These are phyloP conservation scores for Stramonita haemastoma DNA, from an alignment of 2,888 invertebrate species.

Conservation along the genomic window DNA sequence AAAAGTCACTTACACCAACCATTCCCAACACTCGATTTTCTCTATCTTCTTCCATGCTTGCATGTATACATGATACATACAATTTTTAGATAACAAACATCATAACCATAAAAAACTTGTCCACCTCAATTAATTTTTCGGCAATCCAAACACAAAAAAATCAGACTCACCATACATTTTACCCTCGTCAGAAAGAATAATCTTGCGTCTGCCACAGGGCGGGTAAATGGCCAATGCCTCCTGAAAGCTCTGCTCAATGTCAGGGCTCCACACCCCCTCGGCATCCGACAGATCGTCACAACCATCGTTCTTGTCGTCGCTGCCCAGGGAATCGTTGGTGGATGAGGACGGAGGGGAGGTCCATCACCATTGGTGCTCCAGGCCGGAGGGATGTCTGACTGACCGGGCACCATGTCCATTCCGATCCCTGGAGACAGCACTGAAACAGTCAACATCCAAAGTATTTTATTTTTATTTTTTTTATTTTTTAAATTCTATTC, in stretches of 20 bases:
- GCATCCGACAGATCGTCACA: slow-evolving; percentile 94
- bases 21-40: not conserved
- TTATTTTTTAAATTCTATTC: too few species aligned
- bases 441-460: not conserved
- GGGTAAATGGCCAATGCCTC: slow-evolving; percentile 99
- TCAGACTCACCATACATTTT: slow-evolving; percentile 99
- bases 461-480: too few species aligned
- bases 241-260: slow-evolving; percentile 99
- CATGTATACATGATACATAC: not conserved
- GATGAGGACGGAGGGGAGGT: slow-evolving; percentile 42
- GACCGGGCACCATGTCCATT: slow-evolving; percentile 43
- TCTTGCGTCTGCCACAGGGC: slow-evolving; percentile 99
- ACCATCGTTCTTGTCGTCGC: slow-evolving; percentile 82
- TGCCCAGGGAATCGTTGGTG: slow-evolving; percentile 46
- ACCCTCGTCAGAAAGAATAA: slow-evolving; percentile 99
- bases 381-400: slow-evolving; percentile 58
- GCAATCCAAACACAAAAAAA: not conserved
- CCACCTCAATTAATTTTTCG: not conserved
- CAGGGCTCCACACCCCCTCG: slow-evolving; percentile 99
- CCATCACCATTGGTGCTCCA: slow-evolving; percentile 66
- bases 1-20: not conserved
- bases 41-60: not conserved
- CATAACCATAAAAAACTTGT: not conserved
- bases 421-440: slow-evolving; percentile 19
- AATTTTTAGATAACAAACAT: too few species aligned